phyloP scores from a whole-genome alignment of 1,140 invertebrate species.

The Ridgeia piscesae region DNA sequence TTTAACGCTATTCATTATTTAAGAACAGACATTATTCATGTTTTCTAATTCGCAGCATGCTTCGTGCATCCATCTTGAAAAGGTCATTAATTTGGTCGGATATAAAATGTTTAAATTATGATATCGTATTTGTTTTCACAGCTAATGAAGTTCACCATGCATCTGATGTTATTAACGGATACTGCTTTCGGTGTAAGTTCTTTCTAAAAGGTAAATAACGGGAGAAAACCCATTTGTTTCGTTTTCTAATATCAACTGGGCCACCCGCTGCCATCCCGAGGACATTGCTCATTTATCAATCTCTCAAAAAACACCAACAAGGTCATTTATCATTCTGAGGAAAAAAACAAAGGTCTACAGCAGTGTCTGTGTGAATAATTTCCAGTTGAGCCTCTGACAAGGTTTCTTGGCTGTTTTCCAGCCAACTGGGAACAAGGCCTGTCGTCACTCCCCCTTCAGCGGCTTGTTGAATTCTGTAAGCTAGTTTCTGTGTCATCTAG shows the following conservation, averaged over 20 bases:
- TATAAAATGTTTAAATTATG: neutral
- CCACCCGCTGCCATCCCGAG: neutral
- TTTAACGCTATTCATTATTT: neutral
- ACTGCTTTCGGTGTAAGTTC: neutral
- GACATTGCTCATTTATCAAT: neutral
- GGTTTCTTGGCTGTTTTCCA: neutral
- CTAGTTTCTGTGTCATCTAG: too few species aligned
- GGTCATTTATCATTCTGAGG: neutral
- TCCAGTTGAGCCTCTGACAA: neutral
- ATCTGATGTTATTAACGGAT: neutral
- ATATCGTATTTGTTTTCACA: neutral
- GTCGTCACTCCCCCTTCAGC: too few species aligned
- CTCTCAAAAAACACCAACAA: neutral
- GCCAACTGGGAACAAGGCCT: neutral
- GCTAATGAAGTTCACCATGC: neutral
- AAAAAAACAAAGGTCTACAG: neutral
- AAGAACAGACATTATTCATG: neutral
- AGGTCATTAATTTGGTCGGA: neutral
- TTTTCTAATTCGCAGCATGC: neutral
- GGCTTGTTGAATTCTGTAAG: too few species aligned
- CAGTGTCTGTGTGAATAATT: neutral
- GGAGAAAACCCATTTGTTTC: neutral
- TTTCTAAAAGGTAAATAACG: neutral
- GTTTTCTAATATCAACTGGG: neutral
- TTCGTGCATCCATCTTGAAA: neutral